phyloP scores from a whole-genome alignment of 2,113 vertebrate species.

The Amazona guildingii region DNA sequence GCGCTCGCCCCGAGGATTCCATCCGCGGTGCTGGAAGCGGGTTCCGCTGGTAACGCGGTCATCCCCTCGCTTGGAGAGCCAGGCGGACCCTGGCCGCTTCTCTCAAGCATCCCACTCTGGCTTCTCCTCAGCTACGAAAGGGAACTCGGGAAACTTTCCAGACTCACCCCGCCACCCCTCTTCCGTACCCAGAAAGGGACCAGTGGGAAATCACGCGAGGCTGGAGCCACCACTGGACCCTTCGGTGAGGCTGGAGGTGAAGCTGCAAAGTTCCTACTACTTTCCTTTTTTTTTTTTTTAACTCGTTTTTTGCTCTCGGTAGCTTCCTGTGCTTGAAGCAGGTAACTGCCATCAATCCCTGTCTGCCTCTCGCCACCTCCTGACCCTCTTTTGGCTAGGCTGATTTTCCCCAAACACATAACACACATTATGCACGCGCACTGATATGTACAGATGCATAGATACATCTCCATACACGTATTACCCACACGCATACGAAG shows the following conservation, averaged over 20 bases:
- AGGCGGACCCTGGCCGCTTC: background rate
- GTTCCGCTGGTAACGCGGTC: background rate
- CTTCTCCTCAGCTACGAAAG: background rate
- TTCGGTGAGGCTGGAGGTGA: background rate
- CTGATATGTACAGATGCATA: background rate
- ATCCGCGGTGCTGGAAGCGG: background rate
- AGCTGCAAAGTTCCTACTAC: background rate
- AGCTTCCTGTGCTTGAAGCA: conserved; percentile 4
- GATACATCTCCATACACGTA: background rate
- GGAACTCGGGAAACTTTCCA: conserved; percentile 21
- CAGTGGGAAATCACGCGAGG: background rate
- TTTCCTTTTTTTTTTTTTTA: too few relatives aligned
- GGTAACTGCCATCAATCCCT: background rate
- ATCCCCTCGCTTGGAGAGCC: background rate
- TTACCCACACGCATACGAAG: background rate
- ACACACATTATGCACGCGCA: background rate
- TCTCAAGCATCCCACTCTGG: background rate
- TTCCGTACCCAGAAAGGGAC: background rate
- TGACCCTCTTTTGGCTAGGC: background rate
- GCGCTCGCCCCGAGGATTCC: background rate
- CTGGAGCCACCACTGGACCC: background rate
- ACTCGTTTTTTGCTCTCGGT: background rate
- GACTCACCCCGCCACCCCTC: background rate
- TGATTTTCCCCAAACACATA: background rate
- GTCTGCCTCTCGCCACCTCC: conserved; percentile 46